phyloP scores from a whole-genome alignment of 2,888 invertebrate species.

The Phengaris arion region DNA sequence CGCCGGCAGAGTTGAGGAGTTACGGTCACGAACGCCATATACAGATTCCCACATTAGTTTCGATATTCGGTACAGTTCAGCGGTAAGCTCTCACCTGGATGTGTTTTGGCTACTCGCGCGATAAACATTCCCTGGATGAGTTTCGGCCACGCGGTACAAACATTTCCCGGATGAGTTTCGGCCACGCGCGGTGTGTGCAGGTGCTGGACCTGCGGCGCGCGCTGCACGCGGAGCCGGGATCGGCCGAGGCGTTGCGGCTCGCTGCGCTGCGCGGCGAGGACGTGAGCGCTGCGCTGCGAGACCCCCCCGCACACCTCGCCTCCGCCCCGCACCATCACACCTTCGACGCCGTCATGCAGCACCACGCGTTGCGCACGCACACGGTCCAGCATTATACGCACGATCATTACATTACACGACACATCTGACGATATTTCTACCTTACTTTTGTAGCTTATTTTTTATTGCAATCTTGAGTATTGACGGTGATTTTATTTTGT shows the following conservation, averaged over 20 bases:
- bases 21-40: too few species aligned
- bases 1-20: too few species aligned
- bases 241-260: constrained; percentile 78
- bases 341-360: constrained; percentile 79
- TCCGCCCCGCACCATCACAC: constrained; percentile 73
- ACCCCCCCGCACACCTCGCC: constrained; percentile 50
- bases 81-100: not conserved
- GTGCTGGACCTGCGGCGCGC: constrained; percentile 90
- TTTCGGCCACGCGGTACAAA: not conserved
- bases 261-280: constrained; percentile 74
- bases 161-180: constrained; percentile 32
- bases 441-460: not conserved
- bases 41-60: too few species aligned
- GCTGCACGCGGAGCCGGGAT: constrained; percentile 86
- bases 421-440: constrained; percentile 20
- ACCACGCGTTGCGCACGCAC: constrained; percentile 75
- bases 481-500: not conserved
- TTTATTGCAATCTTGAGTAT: not conserved
- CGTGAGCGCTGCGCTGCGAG: constrained; percentile 74
- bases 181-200: constrained; percentile 71
- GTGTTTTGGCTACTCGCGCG: not conserved
- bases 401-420: constrained; percentile 9
- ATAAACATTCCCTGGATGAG: not conserved
- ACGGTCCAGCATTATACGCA: constrained; percentile 51
- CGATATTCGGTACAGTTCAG: too few species aligned